Base-by-base conservation (phyloP, 2,113 vertebrate species). In the Pseudorasbora parva region DNA sequence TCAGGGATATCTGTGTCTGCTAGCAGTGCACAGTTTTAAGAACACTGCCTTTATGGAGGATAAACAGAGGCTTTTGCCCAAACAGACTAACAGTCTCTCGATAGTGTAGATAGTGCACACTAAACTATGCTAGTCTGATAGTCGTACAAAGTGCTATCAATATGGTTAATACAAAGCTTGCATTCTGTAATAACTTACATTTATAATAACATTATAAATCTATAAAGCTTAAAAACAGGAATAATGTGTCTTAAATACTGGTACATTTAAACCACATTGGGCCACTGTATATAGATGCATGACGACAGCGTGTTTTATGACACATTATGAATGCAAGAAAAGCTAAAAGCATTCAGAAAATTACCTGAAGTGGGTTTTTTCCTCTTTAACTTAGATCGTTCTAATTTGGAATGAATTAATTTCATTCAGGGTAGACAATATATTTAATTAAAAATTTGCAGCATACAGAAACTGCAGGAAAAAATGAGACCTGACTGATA, bases 1-100 rank as follows among this genome's bases (percentile, higher is more conserved):
- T 84, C 91, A 94, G 92, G 90, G 86, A 3, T 93, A 90, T 88
- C 86, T 89, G 82, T 88, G 89, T 90, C 88, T 93, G 73, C 81
- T 93, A 86, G 78, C 82, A 83, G 69, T 89, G 74, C 73, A 85
- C 87, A 89, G 64, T 69, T 89, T 91, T 88, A 92, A 88, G 84
- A 89, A 72, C 79, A 84, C 93, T 72, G 66, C 81, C 62, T 91
- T 93, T 89, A 82, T 75, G 71, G 91, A 92, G 87, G 87, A 91
- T 81, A 86, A 73, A 27, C 89, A 90, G 81, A 89, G 81, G 64
- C 91, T 93, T 81, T 85, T 94, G 68, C 72, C 90, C 27, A 82
- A 43, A 21, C 89, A 69, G 11, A 59, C 85, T 11, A 85, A 71
- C 5, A 86, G 88, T 41, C 85, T 89, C 6, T 6, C 89, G 81